phyloP scores from a whole-genome alignment of 35 echinoderm and acorn worm genomes.

The Diadema setosum region DNA sequence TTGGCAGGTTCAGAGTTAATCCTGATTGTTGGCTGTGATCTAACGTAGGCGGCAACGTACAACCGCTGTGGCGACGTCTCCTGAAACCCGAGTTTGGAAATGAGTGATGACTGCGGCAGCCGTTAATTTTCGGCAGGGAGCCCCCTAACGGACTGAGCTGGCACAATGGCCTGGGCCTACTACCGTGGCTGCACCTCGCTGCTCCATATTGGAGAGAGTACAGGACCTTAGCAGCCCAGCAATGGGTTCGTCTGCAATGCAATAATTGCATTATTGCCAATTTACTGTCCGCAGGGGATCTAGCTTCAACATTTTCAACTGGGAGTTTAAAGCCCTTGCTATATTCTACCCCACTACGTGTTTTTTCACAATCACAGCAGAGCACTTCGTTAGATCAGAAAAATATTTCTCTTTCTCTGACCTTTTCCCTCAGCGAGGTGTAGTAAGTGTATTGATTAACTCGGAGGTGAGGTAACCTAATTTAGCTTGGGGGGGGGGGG shows the following conservation, averaged over 20 bases:
- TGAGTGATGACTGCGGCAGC: neutral
- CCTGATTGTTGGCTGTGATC: neutral
- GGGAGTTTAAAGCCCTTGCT: neutral
- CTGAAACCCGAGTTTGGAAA: neutral
- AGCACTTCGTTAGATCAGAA: neutral
- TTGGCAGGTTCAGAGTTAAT: neutral
- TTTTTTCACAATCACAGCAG: neutral
- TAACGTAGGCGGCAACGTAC: neutral
- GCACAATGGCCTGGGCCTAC: neutral
- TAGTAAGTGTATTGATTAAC: slow-evolving; percentile 19
- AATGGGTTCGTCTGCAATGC: neutral
- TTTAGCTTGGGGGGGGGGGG: neutral
- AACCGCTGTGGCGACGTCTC: neutral
- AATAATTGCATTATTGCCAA: slow-evolving; percentile 18
- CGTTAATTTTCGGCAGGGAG: too few relatives aligned
- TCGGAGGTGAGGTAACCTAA: neutral
- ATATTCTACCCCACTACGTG: neutral
- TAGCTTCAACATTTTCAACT: neutral
- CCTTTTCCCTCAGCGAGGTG: neutral
- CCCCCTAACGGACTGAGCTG: neutral
- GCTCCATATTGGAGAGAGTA: neutral
- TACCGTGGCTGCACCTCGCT: neutral
- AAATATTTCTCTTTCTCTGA: neutral
- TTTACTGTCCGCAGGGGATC: neutral
- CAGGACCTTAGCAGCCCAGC: neutral